Base-by-base conservation (phyloP, 2,797 vertebrate species). In the Epinephelus malabaricus region DNA sequence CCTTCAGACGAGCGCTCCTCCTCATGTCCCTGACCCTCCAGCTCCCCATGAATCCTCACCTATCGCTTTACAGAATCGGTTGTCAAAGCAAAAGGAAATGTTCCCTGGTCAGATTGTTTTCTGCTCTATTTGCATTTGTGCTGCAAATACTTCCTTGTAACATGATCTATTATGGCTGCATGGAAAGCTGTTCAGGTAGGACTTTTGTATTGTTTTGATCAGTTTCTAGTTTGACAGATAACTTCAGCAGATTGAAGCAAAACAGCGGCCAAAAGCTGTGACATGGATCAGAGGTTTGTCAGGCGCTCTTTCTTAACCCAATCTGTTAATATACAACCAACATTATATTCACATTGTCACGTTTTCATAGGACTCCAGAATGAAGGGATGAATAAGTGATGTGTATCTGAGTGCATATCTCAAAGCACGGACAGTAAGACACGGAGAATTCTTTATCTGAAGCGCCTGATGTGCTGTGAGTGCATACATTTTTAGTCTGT, bases 1-100 rank as follows among this genome's bases (percentile, higher is more conserved):
- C 43, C 43, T 45, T 55, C 17, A 63, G 38, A 18, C 0, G 8
- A 49, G 7, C 18, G 11, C 8, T 17, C 17, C 17, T 13, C 9
- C 38, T 21, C 45, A 27, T 12, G 6, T 9, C 21, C 19, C 17
- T 15, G 14, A 21, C 62, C 49, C 47, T 55, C 38, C 2, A 45
- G 40, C 1, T 45, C 56, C 13, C 25, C 63, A 78, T 60, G 50
- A 65, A 46, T 47, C 38, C 30, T 63, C 9, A 15, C 23, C 38
- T 73, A 58, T 83, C 21, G 30, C 17, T 6, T 69, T 56, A 34
- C 63, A 79, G 13, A 81, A 53, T 67, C 27, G 19, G 17, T 40
- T 67, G 63, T 54, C 49, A 72, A 65, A 65, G 30, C 47, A 73
- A 61, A 68, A 76, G 56, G 9, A 70, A 76, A 64, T 30, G 27